phyloP scores from a whole-genome alignment of 2,113 vertebrate species.

The Hystrix brachyura region DNA sequence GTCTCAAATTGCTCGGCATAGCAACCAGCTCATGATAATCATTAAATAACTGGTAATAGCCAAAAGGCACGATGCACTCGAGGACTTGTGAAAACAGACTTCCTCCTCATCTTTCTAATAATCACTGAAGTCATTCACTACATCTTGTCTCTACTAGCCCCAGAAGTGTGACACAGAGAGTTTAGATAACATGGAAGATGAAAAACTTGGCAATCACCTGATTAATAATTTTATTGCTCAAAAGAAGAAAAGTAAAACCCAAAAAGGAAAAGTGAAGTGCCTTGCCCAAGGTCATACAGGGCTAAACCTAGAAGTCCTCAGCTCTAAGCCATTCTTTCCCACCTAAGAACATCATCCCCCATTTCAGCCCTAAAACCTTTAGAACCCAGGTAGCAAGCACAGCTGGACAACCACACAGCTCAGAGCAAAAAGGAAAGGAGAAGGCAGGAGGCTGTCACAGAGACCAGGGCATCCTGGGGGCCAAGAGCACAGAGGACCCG shows the following conservation, averaged over 20 bases:
- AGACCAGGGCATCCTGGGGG: background rate
- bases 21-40: background rate
- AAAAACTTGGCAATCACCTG: background rate
- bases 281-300: background rate
- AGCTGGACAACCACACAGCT: background rate
- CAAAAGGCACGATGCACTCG: background rate
- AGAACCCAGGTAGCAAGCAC: background rate
- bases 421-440: background rate
- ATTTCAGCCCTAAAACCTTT: background rate
- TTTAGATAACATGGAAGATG: background rate
- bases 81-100: background rate
- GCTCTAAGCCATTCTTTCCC: background rate
- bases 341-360: background rate
- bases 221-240: background rate
- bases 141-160: background rate
- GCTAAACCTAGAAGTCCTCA: background rate
- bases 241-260: background rate
- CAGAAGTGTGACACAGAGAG: background rate
- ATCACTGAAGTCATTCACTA: background rate
- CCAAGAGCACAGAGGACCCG: background rate
- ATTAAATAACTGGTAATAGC: background rate
- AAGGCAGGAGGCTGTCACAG: background rate
- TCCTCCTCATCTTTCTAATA: background rate
- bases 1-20: background rate
- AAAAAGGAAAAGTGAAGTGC: background rate